Percentiles rank a stretch among this genome's conserved stretches.
phyloP scores from a whole-genome alignment of 2,113 vertebrate genomes.

The Eudyptes chrysolophus region DNA sequence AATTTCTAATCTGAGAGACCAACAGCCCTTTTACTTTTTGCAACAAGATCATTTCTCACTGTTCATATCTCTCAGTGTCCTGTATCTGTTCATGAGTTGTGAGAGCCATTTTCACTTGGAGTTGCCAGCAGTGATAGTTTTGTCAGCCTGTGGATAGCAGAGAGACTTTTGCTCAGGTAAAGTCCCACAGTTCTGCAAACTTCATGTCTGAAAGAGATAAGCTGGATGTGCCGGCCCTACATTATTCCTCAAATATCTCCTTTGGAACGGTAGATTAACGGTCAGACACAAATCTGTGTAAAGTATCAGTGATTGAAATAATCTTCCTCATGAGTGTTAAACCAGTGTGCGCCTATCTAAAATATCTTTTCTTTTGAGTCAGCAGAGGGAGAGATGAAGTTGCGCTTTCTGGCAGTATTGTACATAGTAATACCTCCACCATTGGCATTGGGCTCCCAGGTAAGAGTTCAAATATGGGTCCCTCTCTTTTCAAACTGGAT shows the following conservation, averaged over 20 bases:
- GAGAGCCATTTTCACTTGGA: background rate
- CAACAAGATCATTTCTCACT: background rate
- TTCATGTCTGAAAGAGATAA: background rate
- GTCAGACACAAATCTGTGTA: background rate
- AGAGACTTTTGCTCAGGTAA: background rate
- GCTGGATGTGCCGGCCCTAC: background rate
- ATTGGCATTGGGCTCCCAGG: accelerated
- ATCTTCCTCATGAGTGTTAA: background rate
- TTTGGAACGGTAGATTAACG: background rate
- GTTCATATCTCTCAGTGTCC: background rate
- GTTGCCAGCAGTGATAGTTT: background rate
- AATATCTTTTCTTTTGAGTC: background rate
- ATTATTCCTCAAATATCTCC: background rate
- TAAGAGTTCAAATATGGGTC: background rate
- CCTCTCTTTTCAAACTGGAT: background rate
- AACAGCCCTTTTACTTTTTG: background rate
- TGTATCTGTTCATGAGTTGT: background rate
- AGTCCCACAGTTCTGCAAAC: background rate
- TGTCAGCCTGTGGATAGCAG: background rate
- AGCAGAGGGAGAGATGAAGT: background rate
- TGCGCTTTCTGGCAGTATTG: background rate
- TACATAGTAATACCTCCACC: background rate
- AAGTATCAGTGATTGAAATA: background rate
- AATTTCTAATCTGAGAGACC: background rate
- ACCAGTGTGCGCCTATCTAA: background rate